Conservation (phyloP, 2,113 vertebrate species). For the Macrotus californicus region DNA sequence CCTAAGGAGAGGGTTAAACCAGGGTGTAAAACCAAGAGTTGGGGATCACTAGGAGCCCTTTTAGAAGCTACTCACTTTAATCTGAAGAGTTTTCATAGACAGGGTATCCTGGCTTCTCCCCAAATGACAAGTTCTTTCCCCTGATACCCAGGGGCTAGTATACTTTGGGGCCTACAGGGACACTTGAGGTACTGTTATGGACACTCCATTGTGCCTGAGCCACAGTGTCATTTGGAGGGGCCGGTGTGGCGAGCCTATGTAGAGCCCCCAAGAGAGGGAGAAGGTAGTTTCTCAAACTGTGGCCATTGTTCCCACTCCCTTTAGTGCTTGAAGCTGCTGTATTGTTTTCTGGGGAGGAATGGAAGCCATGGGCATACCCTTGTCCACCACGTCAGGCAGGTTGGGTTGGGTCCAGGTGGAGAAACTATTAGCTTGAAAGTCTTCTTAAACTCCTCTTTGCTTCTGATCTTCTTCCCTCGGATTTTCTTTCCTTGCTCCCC, state of each 20-base stretch:
- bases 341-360: not conserved
- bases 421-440: not conserved
- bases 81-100: not conserved
- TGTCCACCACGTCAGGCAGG: rapidly evolving
- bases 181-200: not conserved
- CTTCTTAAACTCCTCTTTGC: not conserved
- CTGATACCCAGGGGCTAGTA: not conserved
- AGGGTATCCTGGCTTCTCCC: not conserved
- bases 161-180: not conserved
- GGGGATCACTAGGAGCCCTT: not conserved
- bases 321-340: not conserved
- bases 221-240: not conserved
- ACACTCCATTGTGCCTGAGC: not conserved
- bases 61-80: not conserved
- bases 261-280: not conserved
- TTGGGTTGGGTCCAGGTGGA: not conserved
- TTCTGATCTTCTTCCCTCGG: not conserved
- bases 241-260: not conserved
- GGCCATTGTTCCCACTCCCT: not conserved
- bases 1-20: not conserved
- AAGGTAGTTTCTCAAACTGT: not conserved
- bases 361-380: not conserved
- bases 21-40: not conserved
- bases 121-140: not conserved
- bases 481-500: not conserved